These are phyloP conservation scores for Margarornis squamiger DNA, from an alignment of 2,797 vertebrate species.

Conservation along the genomic window DNA sequence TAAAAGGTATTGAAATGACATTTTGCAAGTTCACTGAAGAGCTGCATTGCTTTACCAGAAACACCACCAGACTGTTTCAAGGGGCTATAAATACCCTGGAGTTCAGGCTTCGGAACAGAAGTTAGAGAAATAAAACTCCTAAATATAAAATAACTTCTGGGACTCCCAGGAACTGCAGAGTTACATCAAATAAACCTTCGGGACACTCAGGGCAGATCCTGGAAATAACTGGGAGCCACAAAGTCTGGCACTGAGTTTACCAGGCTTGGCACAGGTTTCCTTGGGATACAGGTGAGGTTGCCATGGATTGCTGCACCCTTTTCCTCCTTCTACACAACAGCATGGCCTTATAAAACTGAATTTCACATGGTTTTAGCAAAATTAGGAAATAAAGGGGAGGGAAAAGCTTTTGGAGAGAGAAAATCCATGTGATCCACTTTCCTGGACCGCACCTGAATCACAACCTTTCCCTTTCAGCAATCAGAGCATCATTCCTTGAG, in stretches of 20 bases:
- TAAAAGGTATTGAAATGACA: background rate
- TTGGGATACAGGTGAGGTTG: background rate
- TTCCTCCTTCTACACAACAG: background rate
- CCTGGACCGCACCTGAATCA: background rate
- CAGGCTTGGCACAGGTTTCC: background rate
- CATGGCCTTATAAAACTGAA: fast-evolving
- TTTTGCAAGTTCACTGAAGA: background rate
- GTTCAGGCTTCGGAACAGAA: background rate
- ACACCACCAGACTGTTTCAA: background rate
- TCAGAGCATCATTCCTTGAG: background rate
- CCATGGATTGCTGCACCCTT: background rate
- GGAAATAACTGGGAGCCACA: fast-evolving
- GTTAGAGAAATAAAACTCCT: conserved; percentile 9
- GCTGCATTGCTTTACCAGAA: background rate
- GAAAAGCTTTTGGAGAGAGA: background rate
- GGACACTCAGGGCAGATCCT: fast-evolving
- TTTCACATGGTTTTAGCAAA: background rate
- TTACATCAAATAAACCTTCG: background rate
- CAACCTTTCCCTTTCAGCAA: fast-evolving
- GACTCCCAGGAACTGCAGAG: background rate
- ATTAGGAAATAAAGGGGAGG: background rate
- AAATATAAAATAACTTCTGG: background rate
- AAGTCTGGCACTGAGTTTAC: background rate
- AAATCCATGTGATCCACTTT: fast-evolving
- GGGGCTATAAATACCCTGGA: background rate